These are phyloP conservation scores for Malaclemys terrapin DNA, from an alignment of 2,113 vertebrate species.

Conservation along the genomic window DNA sequence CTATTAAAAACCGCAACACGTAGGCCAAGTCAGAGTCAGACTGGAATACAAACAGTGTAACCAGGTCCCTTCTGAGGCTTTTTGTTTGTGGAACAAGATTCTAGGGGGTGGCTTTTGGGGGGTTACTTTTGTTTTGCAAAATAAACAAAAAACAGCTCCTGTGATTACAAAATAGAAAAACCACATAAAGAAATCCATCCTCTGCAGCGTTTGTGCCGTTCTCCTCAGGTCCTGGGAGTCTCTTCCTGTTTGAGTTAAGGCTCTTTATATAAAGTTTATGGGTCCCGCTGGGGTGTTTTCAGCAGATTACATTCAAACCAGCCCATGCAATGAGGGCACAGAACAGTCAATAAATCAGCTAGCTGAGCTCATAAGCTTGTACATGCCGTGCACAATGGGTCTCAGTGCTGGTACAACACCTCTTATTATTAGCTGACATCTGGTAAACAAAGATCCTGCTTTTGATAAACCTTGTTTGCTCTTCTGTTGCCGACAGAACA, in stretches of 20 bases:
- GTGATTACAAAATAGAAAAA: conserved; percentile 10
- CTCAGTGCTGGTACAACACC: conserved; percentile 57
- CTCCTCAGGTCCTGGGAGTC: conserved; percentile 56
- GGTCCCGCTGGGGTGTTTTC: conserved; percentile 76
- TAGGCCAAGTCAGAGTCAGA: accelerated
- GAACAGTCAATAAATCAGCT: conserved; percentile 63
- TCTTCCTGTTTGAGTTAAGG: conserved; percentile 82
- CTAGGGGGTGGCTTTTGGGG: accelerated
- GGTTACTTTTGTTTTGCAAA: not conserved
- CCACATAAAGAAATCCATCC: not conserved
- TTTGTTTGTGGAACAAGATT: not conserved
- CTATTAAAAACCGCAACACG: not conserved
- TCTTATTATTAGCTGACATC: conserved; percentile 61
- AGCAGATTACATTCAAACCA: conserved; percentile 79
- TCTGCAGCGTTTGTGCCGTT: conserved; percentile 23
- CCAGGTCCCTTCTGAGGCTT: accelerated
- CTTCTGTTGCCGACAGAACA: not conserved
- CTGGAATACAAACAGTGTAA: accelerated
- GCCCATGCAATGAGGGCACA: conserved; percentile 41
- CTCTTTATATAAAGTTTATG: conserved; percentile 81
- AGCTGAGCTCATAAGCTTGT: conserved; percentile 15
- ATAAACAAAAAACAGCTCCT: conserved; percentile 26
- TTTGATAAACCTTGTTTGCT: not conserved
- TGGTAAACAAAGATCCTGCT: conserved; percentile 58
- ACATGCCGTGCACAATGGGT: not conserved